These are phyloP conservation scores for Pipistrellus pygmaeus DNA, from an alignment of 2,797 vertebrate species.

Conservation along the genomic window DNA sequence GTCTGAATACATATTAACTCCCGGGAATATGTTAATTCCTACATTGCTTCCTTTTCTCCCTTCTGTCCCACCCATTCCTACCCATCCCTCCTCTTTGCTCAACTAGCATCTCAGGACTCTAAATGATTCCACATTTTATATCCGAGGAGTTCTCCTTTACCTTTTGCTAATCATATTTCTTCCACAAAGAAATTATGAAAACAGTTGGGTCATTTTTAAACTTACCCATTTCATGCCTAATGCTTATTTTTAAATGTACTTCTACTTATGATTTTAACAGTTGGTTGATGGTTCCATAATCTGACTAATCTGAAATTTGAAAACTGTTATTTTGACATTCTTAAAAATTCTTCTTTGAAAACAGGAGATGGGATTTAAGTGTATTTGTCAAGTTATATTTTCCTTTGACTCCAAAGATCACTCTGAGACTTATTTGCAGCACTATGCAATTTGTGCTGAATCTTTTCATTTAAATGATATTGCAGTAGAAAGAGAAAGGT, in stretches of 20 bases:
- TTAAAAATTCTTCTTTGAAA: slow-evolving; percentile 20
- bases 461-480: slow-evolving; percentile 17
- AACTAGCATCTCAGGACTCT: not conserved
- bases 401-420: slow-evolving; percentile 41
- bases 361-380: slow-evolving; percentile 21
- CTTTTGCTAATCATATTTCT: not conserved
- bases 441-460: not conserved
- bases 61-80: not conserved
- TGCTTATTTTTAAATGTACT: not conserved
- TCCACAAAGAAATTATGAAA: not conserved
- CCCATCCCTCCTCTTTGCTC: not conserved
- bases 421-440: not conserved
- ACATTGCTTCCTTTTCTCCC: not conserved
- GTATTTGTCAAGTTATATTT: slow-evolving; percentile 53
- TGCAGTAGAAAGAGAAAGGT: slow-evolving; percentile 49
- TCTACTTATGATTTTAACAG: not conserved
- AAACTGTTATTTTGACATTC: not conserved
- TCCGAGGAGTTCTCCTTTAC: not conserved
- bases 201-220: not conserved
- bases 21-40: not conserved
- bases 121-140: not conserved
- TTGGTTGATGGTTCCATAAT: not conserved
- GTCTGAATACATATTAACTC: slow-evolving; percentile 39
- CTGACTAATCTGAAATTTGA: slow-evolving; percentile 34
- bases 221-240: not conserved